phyloP scores from a whole-genome alignment of 1,140 invertebrate genomes.

The Ptiloglossa arizonensis region DNA sequence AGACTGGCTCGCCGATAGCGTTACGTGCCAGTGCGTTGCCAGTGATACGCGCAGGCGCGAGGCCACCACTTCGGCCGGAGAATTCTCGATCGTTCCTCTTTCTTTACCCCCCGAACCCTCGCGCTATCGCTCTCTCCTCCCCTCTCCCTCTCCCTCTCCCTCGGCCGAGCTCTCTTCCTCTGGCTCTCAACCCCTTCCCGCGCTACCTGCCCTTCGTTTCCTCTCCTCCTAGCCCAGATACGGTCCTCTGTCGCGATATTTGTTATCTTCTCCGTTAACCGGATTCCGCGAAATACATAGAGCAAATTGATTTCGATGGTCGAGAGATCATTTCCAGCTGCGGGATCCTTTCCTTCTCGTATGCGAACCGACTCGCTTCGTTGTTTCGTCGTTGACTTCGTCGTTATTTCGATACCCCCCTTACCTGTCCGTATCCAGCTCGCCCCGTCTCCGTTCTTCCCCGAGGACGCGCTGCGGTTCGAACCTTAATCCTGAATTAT shows the following conservation, averaged over 20 bases:
- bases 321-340: background rate
- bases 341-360: background rate
- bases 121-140: constrained; percentile 1
- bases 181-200: background rate
- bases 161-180: background rate
- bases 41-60: constrained; percentile 60
- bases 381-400: no score
- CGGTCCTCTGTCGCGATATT: background rate
- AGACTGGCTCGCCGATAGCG: constrained; percentile 73
- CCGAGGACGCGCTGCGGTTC: no score
- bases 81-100: constrained; percentile 33
- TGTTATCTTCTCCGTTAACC: background rate
- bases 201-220: background rate
- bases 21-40: constrained; percentile 56
- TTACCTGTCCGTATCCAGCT: no score
- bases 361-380: no score
- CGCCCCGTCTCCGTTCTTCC: no score
- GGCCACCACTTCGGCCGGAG: constrained; percentile 57
- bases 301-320: constrained; percentile 6
- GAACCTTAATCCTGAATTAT: no score
- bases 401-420: no score
- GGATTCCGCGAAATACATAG: background rate
- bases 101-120: constrained; percentile 2
- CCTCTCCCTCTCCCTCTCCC: background rate
- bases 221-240: background rate